phyloP scores from a whole-genome alignment of 2,888 invertebrate genomes.

The Argynnis bischoffii region DNA sequence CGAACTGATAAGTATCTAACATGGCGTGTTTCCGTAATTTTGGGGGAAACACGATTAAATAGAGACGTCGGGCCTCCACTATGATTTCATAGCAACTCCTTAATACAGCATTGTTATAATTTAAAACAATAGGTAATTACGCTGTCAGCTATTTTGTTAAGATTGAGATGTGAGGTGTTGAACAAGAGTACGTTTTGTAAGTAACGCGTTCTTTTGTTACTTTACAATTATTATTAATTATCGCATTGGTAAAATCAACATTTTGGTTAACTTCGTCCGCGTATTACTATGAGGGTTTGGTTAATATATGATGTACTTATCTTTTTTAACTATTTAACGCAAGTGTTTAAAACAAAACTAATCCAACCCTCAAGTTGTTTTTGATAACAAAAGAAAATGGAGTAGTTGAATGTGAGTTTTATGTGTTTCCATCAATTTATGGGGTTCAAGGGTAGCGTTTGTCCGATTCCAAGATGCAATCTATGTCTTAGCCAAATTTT shows the following conservation, averaged over 20 bases:
- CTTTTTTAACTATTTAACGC: too few species aligned
- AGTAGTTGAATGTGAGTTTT: too few species aligned
- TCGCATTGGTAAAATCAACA: neutral
- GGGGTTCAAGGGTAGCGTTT: too few species aligned
- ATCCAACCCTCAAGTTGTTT: too few species aligned
- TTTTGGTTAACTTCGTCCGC: too few species aligned
- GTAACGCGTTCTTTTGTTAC: neutral
- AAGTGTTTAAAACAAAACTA: too few species aligned
- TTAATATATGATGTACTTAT: too few species aligned
- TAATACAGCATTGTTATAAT: slow-evolving; percentile 8
- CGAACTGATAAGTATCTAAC: slow-evolving; percentile 56
- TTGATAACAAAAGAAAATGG: too few species aligned
- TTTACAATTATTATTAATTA: neutral
- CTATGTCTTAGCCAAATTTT: too few species aligned
- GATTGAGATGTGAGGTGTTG: slow-evolving; percentile 19
- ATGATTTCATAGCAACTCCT: slow-evolving; percentile 3
- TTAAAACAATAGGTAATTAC: slow-evolving; percentile 16
- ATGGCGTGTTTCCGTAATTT: slow-evolving; percentile 65
- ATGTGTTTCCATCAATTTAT: too few species aligned
- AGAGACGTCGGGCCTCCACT: slow-evolving; percentile 15
- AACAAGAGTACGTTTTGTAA: neutral
- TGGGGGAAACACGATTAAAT: slow-evolving; percentile 46
- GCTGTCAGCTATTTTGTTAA: slow-evolving; percentile 14
- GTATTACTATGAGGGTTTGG: too few species aligned
- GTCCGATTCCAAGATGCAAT: too few species aligned